These are phyloP conservation scores for Perithous albicinctus DNA, from an alignment of 2,888 invertebrate genomes.

Conservation along the genomic window DNA sequence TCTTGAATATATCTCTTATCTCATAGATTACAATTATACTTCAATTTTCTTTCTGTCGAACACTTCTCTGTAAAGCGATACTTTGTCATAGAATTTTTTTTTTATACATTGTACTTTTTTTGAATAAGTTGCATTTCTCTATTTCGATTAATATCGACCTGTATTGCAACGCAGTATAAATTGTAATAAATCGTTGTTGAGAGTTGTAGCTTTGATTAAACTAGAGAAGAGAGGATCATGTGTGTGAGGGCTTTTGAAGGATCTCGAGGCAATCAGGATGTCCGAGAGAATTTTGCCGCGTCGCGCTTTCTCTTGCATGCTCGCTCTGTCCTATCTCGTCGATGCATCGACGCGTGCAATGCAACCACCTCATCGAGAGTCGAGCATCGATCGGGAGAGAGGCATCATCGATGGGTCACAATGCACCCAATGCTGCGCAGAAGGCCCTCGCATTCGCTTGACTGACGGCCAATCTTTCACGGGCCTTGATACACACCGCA, in stretches of 20 bases:
- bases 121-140: no score
- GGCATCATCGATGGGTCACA: conserved; percentile 59
- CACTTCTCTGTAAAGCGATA: no score
- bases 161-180: not conserved
- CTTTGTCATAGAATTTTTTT: no score
- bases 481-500: conserved; percentile 54
- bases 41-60: no score
- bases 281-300: not conserved
- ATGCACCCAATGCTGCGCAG: conserved; percentile 65
- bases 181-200: conserved; percentile 3
- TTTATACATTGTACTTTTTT: no score
- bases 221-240: not conserved
- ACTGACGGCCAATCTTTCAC: conserved; percentile 76
- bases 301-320: conserved; percentile 18
- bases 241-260: not conserved
- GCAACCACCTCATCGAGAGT: conserved; percentile 32
- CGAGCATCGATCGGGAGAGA: conserved; percentile 53
- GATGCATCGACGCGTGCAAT: conserved; percentile 55
- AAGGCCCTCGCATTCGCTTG: conserved; percentile 58
- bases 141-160: not conserved
- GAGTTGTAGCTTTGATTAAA: conserved; percentile 4
- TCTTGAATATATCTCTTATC: no score
- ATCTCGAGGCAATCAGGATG: conserved; percentile 25
- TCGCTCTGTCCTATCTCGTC: conserved; percentile 40
- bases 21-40: no score